phyloP scores from a whole-genome alignment of 2,113 vertebrate species.

The Coracopsis vasa region DNA sequence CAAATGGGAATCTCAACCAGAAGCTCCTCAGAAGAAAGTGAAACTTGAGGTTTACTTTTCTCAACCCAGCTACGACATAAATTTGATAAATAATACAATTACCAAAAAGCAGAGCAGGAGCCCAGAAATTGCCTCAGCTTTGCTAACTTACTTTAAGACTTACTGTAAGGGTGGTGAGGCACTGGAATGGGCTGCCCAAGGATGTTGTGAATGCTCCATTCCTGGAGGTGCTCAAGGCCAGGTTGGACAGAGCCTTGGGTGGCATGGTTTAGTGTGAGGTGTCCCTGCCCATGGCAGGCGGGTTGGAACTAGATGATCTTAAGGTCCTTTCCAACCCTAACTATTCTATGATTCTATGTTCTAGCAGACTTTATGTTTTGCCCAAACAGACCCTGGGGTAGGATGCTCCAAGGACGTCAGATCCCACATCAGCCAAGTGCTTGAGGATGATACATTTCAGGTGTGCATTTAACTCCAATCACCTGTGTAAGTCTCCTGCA shows the following conservation, averaged over 20 bases:
- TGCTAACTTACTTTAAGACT: not conserved
- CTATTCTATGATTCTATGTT: too few species aligned
- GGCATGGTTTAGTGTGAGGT: too few species aligned
- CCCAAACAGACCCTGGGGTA: not conserved
- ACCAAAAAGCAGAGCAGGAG: not conserved
- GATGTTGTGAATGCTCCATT: too few species aligned
- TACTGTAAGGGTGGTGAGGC: too few species aligned
- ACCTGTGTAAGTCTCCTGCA: not conserved
- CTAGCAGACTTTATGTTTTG: not conserved
- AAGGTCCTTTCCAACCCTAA: too few species aligned
- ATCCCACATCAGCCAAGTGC: fast-evolving
- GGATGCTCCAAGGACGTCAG: not conserved
- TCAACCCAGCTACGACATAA: not conserved
- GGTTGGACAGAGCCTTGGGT: too few species aligned
- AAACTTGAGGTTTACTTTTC: not conserved
- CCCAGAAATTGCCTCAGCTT: not conserved
- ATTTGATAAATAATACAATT: not conserved
- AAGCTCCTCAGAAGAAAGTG: not conserved
- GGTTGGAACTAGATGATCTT: too few species aligned
- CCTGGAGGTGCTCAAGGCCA: too few species aligned
- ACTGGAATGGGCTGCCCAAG: too few species aligned
- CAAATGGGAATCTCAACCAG: not conserved
- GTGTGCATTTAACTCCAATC: not conserved
- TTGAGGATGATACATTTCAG: not conserved
- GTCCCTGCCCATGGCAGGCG: too few species aligned